Conservation (phyloP, 2,888 invertebrate species). For the Hydroisotoma schaefferi region DNA sequence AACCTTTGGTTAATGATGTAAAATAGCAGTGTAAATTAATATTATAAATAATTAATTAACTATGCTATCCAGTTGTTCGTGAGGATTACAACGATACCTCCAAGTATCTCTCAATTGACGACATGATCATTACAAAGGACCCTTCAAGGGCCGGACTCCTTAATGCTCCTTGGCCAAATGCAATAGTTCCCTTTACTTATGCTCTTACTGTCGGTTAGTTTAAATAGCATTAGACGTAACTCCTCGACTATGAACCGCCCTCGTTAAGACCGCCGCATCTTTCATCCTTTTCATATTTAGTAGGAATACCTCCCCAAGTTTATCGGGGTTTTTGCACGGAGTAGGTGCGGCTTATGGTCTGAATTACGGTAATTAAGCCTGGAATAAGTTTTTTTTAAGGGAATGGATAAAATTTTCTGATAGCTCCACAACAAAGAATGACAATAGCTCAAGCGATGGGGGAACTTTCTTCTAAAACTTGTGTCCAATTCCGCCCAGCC, state of each 20-base stretch:
- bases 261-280: no score
- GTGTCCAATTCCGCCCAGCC: constrained; percentile 26
- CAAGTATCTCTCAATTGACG: constrained; percentile 26
- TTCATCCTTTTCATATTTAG: background rate
- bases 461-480: constrained; percentile 22
- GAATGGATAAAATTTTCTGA: background rate
- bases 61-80: constrained; percentile 11
- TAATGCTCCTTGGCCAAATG: constrained; percentile 29
- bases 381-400: no score
- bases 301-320: background rate
- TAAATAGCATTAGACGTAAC: no score
- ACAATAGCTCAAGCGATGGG: constrained; percentile 22
- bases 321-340: no score
- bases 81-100: constrained; percentile 20
- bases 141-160: constrained; percentile 22
- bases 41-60: no score
- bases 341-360: no score
- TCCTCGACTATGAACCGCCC: no score
- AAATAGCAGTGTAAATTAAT: no score
- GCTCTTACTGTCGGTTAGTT: constrained; percentile 19
- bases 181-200: constrained; percentile 21
- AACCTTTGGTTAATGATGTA: no score
- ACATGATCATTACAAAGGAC: constrained; percentile 30
- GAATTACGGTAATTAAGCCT: no score
- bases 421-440: constrained; percentile 26